Evolutionary conservation across 2,888 invertebrate species (phyloP).

Genomic region (Formica aserva): DNA sequence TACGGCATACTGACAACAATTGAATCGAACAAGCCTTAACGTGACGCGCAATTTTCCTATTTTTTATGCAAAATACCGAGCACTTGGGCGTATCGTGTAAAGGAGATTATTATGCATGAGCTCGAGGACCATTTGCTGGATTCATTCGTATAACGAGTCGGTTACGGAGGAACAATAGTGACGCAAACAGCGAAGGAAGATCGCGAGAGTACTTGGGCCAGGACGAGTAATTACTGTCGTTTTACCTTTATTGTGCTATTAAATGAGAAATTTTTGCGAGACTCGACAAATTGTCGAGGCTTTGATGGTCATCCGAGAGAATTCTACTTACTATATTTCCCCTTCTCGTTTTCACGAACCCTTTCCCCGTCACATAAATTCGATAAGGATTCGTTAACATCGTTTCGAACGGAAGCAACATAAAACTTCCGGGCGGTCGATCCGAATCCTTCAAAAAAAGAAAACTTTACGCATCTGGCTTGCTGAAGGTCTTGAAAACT

Average conservation of each 20-base stretch:
- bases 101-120: constrained; percentile 39
- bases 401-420: constrained; percentile 29
- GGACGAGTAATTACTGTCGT: constrained; percentile 39
- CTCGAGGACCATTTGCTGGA: constrained; percentile 11
- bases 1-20: neutral
- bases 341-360: neutral
- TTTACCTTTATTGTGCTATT: constrained; percentile 19
- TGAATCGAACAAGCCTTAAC: neutral
- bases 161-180: constrained; percentile 38
- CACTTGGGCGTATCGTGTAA: neutral
- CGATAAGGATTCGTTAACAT: constrained; percentile 49
- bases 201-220: constrained; percentile 24
- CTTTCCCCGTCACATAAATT: constrained; percentile 3
- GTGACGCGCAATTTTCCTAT: neutral
- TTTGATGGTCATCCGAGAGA: neutral
- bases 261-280: constrained; percentile 23
- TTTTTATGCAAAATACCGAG: constrained; percentile 18
- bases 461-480: constrained; percentile 36
- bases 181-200: constrained; percentile 39
- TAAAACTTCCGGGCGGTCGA: constrained; percentile 42
- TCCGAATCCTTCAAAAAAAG: constrained; percentile 9
- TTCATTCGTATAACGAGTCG: constrained; percentile 29
- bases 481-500: constrained; percentile 25
- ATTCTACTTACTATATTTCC: neutral
- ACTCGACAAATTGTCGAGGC: constrained; percentile 1